Conservation (phyloP, 2,797 vertebrate genomes). For the Mus caroli region DNA sequence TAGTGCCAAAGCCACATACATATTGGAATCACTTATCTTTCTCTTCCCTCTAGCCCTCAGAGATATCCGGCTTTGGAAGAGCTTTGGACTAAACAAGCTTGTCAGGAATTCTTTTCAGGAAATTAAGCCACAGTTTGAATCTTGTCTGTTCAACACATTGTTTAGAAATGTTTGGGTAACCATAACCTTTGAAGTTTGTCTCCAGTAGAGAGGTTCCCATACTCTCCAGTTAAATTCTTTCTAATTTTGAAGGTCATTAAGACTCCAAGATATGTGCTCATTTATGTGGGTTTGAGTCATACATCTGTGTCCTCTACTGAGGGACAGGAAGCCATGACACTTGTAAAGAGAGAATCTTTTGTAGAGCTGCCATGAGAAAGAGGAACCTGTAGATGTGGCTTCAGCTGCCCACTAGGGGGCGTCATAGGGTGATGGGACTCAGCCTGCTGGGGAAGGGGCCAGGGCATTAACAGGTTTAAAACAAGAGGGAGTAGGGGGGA, state of each 20-base stretch:
- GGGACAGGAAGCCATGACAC: background rate
- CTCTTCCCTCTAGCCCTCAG: conserved; percentile 59
- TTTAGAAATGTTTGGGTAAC: conserved; percentile 83
- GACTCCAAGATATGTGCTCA: conserved; percentile 67
- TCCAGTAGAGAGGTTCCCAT: conserved; percentile 75
- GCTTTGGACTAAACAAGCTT: conserved; percentile 78
- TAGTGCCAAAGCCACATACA: conserved; percentile 67
- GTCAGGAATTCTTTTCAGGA: conserved; percentile 80
- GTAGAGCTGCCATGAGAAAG: background rate
- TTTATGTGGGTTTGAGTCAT: conserved; percentile 60
- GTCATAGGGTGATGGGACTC: rapidly evolving
- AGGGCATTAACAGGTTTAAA: background rate
- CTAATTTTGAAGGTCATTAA: conserved; percentile 72
- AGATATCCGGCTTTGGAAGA: conserved; percentile 57
- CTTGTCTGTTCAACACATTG: conserved; percentile 79
- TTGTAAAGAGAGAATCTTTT: background rate
- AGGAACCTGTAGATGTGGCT: background rate
- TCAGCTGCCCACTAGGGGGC: background rate
- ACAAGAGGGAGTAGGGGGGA: background rate
- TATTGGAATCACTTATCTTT: conserved; percentile 73
- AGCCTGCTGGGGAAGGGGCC: background rate
- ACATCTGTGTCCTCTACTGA: background rate
- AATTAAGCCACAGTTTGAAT: conserved; percentile 80
- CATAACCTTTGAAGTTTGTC: conserved; percentile 80
- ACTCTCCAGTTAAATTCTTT: conserved; percentile 66